These are phyloP conservation scores for Acrocera orbiculus DNA, from an alignment of 2,888 invertebrate genomes.

Conservation along the genomic window DNA sequence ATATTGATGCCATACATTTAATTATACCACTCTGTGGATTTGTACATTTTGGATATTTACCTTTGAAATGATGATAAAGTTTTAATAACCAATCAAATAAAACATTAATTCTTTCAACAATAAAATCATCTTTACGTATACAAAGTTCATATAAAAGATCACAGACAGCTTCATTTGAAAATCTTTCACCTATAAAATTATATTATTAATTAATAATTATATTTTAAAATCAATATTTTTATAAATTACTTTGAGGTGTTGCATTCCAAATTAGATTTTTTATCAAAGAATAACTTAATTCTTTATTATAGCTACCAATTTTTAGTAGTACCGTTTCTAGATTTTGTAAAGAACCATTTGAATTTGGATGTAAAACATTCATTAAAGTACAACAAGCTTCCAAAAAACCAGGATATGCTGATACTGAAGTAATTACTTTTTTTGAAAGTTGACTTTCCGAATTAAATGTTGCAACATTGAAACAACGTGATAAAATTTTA, in stretches of 20 bases:
- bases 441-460: conserved; percentile 24
- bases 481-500: conserved; percentile 60
- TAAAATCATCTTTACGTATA: conserved; percentile 33
- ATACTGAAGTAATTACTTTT: conserved; percentile 42
- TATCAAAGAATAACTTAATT: conserved; percentile 39
- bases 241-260: conserved; percentile 26
- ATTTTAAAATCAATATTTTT: background rate
- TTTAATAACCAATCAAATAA: conserved; percentile 53
- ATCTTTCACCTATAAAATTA: conserved; percentile 22
- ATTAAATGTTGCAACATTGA: conserved; percentile 34
- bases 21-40: conserved; percentile 35
- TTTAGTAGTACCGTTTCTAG: conserved; percentile 52
- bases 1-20: conserved; percentile 65
- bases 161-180: conserved; percentile 44
- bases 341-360: conserved; percentile 36
- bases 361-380: conserved; percentile 45
- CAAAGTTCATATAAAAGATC: conserved; percentile 68
- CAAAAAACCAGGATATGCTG: conserved; percentile 45
- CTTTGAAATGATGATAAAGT: conserved; percentile 22
- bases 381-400: conserved; percentile 54
- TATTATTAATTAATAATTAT: background rate
- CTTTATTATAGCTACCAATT: conserved; percentile 45
- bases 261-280: conserved; percentile 41
- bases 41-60: conserved; percentile 22
- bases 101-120: conserved; percentile 43